Percentiles rank a stretch among this genome's conserved stretches.
Evolutionary conservation across 2,113 vertebrate genomes (phyloP).

Genomic region (Clarias gariepinus): DNA sequence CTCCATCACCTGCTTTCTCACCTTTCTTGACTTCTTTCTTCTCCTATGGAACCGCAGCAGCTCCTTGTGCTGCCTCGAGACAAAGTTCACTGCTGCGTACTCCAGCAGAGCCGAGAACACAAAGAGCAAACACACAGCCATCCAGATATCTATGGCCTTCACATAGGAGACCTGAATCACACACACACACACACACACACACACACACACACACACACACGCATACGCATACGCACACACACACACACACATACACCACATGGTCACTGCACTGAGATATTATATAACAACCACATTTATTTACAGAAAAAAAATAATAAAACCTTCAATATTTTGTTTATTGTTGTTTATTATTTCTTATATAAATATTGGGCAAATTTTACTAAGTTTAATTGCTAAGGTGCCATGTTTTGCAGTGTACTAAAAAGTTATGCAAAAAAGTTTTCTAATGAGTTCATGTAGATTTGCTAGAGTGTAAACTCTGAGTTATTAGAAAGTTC

Average conservation of each 20-base stretch:
- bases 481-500: neutral
- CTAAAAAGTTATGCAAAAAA: neutral
- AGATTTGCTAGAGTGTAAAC: neutral
- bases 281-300: neutral
- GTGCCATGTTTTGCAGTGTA: neutral
- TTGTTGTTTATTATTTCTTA: too few species aligned
- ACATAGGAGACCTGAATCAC: conserved; percentile 88
- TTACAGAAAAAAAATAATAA: too few species aligned
- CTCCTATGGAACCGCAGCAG: conserved; percentile 84
- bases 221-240: conserved; percentile 14
- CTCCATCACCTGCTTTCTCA: conserved; percentile 56
- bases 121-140: conserved; percentile 96
- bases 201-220: conserved; percentile 14
- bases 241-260: conserved; percentile 4
- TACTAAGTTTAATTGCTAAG: too few species aligned
- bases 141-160: conserved; percentile 99
- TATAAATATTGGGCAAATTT: too few species aligned
- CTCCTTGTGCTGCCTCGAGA: conserved; percentile 96
- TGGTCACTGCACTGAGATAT: neutral
- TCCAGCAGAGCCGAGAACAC: conserved; percentile 96
- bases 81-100: conserved; percentile 97
- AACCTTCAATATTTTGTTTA: too few species aligned
- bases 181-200: conserved; percentile 29
- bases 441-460: neutral
- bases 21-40: conserved; percentile 85